These are phyloP conservation scores for Malurus melanocephalus DNA, from an alignment of 2,113 vertebrate species.

Conservation along the genomic window DNA sequence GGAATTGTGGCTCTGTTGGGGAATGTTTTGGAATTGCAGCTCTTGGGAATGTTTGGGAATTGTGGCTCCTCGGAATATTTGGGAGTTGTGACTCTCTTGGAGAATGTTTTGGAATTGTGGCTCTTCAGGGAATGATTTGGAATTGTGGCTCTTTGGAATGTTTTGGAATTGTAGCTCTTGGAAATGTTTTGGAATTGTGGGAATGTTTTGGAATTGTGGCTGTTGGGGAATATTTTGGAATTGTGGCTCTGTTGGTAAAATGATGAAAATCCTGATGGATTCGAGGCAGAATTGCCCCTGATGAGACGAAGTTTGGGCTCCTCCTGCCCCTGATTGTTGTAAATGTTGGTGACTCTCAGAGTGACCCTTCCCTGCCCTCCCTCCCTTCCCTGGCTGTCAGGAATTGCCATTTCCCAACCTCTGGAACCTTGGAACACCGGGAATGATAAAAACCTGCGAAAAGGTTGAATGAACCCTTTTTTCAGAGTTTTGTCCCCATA, in stretches of 20 bases:
- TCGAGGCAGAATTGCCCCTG: not conserved
- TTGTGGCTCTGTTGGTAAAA: not conserved
- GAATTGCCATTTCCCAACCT: not conserved
- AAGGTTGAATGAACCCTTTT: not conserved
- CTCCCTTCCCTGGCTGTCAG: not conserved
- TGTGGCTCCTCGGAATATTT: not conserved
- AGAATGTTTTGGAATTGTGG: too few relatives aligned
- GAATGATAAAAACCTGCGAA: not conserved
- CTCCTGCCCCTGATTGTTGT: not conserved
- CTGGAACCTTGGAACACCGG: not conserved
- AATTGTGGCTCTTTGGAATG: too few relatives aligned
- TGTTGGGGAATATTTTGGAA: not conserved
- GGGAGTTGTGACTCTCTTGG: too few relatives aligned
- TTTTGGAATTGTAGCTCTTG: too few relatives aligned
- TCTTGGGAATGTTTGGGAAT: not conserved
- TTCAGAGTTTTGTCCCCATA: not conserved
- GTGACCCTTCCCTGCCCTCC: not conserved
- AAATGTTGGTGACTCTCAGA: not conserved
- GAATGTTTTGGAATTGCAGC: not conserved
- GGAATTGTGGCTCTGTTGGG: too few relatives aligned
- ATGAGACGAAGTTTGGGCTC: not conserved
- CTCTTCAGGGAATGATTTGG: too few relatives aligned
- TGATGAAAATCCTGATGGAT: not conserved
- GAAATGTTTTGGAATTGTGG: too few relatives aligned
- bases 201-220: not conserved